These are phyloP conservation scores for Hydrochoerus hydrochaeris DNA, from an alignment of 2,113 vertebrate genomes.

Conservation along the genomic window DNA sequence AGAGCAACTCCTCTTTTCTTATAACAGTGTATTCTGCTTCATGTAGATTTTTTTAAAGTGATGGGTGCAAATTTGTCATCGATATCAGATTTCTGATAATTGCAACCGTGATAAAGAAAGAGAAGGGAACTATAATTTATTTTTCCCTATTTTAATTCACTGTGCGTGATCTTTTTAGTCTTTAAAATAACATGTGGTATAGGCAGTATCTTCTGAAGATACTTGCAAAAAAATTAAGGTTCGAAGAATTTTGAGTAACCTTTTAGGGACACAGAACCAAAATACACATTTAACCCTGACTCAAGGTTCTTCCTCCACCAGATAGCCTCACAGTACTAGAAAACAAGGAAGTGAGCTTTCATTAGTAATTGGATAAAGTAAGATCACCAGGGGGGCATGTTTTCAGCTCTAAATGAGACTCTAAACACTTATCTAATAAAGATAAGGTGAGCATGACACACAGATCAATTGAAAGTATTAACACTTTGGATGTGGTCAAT, in stretches of 20 bases:
- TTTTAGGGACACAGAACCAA: neutral
- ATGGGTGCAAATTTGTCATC: neutral
- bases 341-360: neutral
- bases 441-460: neutral
- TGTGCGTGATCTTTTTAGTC: constrained; percentile 35
- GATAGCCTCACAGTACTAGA: neutral
- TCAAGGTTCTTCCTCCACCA: neutral
- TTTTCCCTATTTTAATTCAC: neutral
- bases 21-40: neutral
- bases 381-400: neutral
- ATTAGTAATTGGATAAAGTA: neutral
- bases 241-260: neutral
- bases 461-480: neutral
- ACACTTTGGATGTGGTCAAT: neutral
- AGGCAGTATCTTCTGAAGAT: neutral
- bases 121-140: neutral
- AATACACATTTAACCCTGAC: neutral
- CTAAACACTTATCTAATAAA: constrained; percentile 9
- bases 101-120: neutral
- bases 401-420: neutral
- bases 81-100: constrained; percentile 25
- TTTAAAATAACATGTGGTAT: neutral
- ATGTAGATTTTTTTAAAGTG: constrained; percentile 19
- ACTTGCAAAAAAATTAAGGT: neutral
- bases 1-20: neutral